Evolutionary conservation across 2,797 vertebrate genomes (phyloP).

Genomic region (Ibycter americanus): DNA sequence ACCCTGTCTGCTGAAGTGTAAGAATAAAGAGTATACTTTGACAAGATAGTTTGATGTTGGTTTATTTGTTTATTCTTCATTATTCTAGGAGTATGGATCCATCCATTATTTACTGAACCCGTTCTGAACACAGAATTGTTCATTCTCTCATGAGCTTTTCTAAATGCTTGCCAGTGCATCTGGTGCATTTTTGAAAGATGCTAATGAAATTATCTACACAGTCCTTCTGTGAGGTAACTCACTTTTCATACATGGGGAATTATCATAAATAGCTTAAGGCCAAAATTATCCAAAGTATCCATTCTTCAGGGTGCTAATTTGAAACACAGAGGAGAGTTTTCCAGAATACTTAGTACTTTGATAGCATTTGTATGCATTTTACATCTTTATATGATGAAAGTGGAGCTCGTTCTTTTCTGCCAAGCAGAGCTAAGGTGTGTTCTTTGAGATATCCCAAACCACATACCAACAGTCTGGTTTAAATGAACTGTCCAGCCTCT

Average conservation of each 20-base stretch:
- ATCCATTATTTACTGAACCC: not conserved
- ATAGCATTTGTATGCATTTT: not conserved
- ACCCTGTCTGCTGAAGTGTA: not conserved
- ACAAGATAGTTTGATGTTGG: not conserved
- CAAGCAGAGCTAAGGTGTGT: not conserved
- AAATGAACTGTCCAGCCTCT: not conserved
- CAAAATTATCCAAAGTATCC: not conserved
- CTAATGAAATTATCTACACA: constrained; percentile 11
- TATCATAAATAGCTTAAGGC: not conserved
- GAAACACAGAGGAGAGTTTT: not conserved
- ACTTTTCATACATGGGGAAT: not conserved
- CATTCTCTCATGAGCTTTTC: not conserved
- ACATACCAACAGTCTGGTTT: not conserved
- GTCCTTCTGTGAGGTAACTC: not conserved
- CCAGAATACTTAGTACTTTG: not conserved
- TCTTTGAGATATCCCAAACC: not conserved
- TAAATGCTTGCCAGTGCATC: not conserved
- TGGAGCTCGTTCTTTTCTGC: not conserved
- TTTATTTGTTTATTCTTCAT: not conserved
- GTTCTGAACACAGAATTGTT: not conserved
- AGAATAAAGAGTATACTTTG: not conserved
- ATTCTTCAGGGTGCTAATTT: not conserved
- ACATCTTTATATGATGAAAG: not conserved
- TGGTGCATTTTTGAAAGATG: not conserved
- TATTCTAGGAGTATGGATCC: not conserved